phyloP scores from a whole-genome alignment of 2,113 vertebrate genomes.

The Seriola rivoliana region DNA sequence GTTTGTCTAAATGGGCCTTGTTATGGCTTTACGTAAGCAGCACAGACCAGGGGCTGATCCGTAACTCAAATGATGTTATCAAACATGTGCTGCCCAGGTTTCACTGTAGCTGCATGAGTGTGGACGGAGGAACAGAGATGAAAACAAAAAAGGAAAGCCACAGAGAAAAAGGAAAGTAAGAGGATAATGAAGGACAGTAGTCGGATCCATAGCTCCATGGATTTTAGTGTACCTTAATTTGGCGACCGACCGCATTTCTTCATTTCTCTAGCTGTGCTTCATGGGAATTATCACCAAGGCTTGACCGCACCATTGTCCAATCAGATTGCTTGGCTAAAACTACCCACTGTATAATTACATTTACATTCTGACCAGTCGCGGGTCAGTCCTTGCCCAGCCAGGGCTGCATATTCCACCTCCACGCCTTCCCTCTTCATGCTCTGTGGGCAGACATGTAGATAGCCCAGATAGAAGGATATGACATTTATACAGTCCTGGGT shows the following conservation, averaged over 20 bases:
- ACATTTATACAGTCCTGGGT: slow-evolving; percentile 53
- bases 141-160: neutral
- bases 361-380: slow-evolving; percentile 47
- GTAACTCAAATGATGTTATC: slow-evolving; percentile 77
- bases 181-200: neutral
- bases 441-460: slow-evolving; percentile 65
- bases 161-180: neutral
- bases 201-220: neutral
- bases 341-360: slow-evolving; percentile 54
- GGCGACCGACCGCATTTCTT: neutral
- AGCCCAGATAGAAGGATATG: slow-evolving; percentile 55
- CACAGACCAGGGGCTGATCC: slow-evolving; percentile 55
- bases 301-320: slow-evolving; percentile 24
- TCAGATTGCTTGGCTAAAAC: slow-evolving; percentile 58
- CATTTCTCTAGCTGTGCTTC: slow-evolving; percentile 16
- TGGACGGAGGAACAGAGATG: neutral
- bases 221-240: neutral
- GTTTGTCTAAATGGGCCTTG: slow-evolving; percentile 79
- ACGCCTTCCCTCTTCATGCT: slow-evolving; percentile 57
- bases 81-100: slow-evolving; percentile 68
- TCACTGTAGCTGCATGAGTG: slow-evolving; percentile 6
- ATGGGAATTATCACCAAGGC: slow-evolving; percentile 21
- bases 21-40: slow-evolving; percentile 79
- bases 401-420: slow-evolving; percentile 34
- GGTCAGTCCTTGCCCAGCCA: slow-evolving; percentile 49